Conservation (phyloP, 2,888 invertebrate species). For the Heliconius ismenius region DNA sequence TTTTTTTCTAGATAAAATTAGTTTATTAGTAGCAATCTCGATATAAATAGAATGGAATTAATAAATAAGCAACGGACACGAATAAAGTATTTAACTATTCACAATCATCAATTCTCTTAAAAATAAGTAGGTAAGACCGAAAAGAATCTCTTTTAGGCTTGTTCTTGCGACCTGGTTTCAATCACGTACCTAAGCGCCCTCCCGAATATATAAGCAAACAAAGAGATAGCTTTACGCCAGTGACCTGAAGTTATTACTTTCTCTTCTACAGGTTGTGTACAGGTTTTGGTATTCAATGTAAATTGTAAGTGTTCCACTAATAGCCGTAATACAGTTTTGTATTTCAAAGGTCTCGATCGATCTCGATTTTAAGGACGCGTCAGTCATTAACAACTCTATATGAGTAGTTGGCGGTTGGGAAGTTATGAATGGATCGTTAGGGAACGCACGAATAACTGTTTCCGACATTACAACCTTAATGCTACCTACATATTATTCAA, state of each 20-base stretch:
- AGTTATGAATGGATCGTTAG: constrained; percentile 69
- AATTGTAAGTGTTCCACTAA: constrained; percentile 14
- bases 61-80: background rate
- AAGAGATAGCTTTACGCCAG: constrained; percentile 51
- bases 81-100: background rate
- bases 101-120: background rate
- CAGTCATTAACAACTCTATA: constrained; percentile 35
- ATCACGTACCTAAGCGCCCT: constrained; percentile 52
- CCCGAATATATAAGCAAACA: constrained; percentile 40
- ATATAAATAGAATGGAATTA: constrained; percentile 31
- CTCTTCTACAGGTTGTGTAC: constrained; percentile 42
- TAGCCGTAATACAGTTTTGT: constrained; percentile 13
- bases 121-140: constrained; percentile 35
- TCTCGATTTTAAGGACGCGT: background rate
- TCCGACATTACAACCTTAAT: constrained; percentile 54
- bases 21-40: background rate
- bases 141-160: constrained; percentile 50
- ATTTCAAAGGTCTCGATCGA: background rate
- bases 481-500: constrained; percentile 8
- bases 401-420: constrained; percentile 13
- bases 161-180: constrained; percentile 64
- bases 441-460: constrained; percentile 59
- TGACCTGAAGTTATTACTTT: constrained; percentile 63
- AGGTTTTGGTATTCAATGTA: constrained; percentile 21
- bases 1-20: too few species aligned